These are phyloP conservation scores for Laticauda colubrina DNA, from an alignment of 2,113 vertebrate species.

Conservation along the genomic window DNA sequence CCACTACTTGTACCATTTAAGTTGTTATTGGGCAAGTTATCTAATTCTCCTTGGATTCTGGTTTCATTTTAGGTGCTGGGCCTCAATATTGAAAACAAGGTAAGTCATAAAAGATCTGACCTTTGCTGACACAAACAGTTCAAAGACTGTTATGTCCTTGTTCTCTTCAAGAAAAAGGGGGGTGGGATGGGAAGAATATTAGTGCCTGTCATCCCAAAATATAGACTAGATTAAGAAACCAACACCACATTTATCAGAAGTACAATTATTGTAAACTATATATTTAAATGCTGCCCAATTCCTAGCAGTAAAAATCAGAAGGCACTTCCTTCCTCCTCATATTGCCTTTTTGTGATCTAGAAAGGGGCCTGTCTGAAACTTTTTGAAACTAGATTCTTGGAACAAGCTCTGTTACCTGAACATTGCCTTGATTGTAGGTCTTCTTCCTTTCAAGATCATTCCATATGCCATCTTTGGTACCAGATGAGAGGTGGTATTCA, in stretches of 20 bases:
- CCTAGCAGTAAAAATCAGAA: not conserved
- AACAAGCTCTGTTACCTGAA: not conserved
- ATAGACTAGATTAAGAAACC: not conserved
- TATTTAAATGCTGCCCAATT: not conserved
- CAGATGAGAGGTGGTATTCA: not conserved
- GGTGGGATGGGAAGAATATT: not conserved
- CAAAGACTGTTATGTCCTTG: not conserved
- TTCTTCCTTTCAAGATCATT: not conserved
- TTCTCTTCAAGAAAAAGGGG: not conserved
- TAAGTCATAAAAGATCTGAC: slow-evolving; percentile 18
- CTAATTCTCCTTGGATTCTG: not conserved
- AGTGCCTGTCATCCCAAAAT: not conserved
- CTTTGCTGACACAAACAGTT: not conserved
- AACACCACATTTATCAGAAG: not conserved
- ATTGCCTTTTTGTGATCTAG: not conserved
- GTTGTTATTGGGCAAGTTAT: not conserved
- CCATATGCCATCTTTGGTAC: not conserved
- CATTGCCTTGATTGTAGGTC: not conserved
- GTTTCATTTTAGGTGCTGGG: slow-evolving; percentile 56
- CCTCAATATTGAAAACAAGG: slow-evolving; percentile 57
- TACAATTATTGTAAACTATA: not conserved
- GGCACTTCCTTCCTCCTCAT: not conserved
- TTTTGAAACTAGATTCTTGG: not conserved
- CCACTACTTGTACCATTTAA: not conserved
- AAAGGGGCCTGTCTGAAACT: not conserved